Evolutionary conservation across 2,888 invertebrate genomes (phyloP).

Genomic region (Aphidius colemani): DNA sequence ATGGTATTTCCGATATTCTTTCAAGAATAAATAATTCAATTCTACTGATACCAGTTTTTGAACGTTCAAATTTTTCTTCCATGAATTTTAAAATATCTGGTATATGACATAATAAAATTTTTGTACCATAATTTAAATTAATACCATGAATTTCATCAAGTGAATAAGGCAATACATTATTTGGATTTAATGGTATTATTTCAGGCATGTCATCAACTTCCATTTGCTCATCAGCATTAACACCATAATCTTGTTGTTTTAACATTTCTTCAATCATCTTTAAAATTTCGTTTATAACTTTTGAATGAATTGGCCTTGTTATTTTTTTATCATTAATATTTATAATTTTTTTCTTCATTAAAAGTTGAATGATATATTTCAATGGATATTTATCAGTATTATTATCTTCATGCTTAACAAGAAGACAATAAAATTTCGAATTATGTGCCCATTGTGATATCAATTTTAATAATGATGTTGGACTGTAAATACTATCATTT

Average conservation of each 20-base stretch:
- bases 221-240: conserved; percentile 59
- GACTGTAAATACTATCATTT: conserved; percentile 80
- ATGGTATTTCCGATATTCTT: conserved; percentile 75
- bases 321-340: too few species aligned
- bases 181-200: conserved; percentile 13
- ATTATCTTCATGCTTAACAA: conserved; percentile 66
- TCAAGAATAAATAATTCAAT: conserved; percentile 77
- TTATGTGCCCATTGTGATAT: conserved; percentile 80
- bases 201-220: conserved; percentile 42
- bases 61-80: conserved; percentile 68
- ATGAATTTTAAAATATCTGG: conserved; percentile 72
- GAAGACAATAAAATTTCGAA: conserved; percentile 75
- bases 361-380: conserved; percentile 71
- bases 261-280: conserved; percentile 78
- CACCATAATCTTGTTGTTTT: conserved; percentile 68
- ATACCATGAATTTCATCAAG: conserved; percentile 42
- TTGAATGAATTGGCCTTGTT: conserved; percentile 60
- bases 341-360: conserved; percentile 68
- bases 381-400: conserved; percentile 65
- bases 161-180: conserved; percentile 19
- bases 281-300: conserved; percentile 72
- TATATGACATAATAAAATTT: conserved; percentile 76
- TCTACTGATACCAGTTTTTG: conserved; percentile 67
- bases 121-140: conserved; percentile 70
- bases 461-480: conserved; percentile 81